Evolutionary conservation across 2,113 vertebrate genomes (phyloP), one percentile per base, ranked within the genome.

Genomic region (Rhinolophus sinicus): DNA sequence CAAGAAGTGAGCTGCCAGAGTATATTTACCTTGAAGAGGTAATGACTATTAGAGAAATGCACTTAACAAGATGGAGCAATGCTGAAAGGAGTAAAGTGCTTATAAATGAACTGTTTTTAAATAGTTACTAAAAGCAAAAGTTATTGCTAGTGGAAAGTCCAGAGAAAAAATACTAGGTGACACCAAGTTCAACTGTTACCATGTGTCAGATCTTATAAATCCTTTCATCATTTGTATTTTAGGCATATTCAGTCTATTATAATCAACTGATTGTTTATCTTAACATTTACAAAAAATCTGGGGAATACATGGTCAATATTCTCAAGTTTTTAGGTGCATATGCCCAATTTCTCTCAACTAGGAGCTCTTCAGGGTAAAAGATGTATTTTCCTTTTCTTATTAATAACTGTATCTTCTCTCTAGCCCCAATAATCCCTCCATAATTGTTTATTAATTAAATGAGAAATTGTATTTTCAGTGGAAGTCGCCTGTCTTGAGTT

Each of bases 381-480:
- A 3, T 70, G 3, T 81, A 56, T 83, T 88, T 94, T 76, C 14
- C 69, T 93, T 95, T 84, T 81, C n/a, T 80, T 89, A 83, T 76
- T 47, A 90, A 76, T 72, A 91, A 85, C 19, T 58, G 11, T 82
- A 60, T 65, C 73, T 92, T 87, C 38, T 67, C 30, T 69, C 26
- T 86, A 97, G 72, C 58, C 52, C 26, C 54, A 94, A 52, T 64
- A 93, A 76, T 82, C 30, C 30, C 19, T 97, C n/a, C 83, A 33
- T 77, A 83, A 93, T 69, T 96, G 11, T 80, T 94, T 93, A 78
- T 95, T 84, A 85, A 92, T 94, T 95, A 96, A 92, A 78, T 72
- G 24, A 96, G 67, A 58, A 95, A 75, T 58, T 95, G 10, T 85
- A 94, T 95, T 96, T 95, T 78, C 77, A 80, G 22, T 84, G 65